These are phyloP conservation scores for Ophion slaviceki DNA, from an alignment of 2,888 invertebrate species.

Conservation along the genomic window DNA sequence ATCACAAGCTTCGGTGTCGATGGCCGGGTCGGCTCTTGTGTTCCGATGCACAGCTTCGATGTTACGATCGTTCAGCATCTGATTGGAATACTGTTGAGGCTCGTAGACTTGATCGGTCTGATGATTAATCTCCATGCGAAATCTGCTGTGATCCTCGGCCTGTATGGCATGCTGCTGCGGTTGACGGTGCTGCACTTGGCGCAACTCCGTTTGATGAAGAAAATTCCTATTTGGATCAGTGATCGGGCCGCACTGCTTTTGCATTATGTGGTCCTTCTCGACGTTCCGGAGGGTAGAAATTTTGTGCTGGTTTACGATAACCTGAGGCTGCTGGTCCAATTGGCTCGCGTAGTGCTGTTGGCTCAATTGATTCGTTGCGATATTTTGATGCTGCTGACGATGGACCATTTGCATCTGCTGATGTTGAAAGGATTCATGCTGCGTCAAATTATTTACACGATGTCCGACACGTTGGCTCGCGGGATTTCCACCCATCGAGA, in stretches of 20 bases:
- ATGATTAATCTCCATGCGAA: conserved; percentile 76
- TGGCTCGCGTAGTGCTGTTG: conserved; percentile 79
- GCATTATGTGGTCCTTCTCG: conserved; percentile 68
- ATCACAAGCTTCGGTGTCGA: conserved; percentile 76
- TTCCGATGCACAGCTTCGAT: conserved; percentile 80
- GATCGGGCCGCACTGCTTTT: conserved; percentile 60
- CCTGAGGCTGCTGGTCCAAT: conserved; percentile 76
- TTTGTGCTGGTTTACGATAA: conserved; percentile 72
- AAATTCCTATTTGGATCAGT: conserved; percentile 72
- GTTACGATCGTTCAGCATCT: conserved; percentile 80
- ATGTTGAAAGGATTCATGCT: conserved; percentile 78
- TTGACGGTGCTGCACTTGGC: conserved; percentile 72
- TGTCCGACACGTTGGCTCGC: conserved; percentile 79
- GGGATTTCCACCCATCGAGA: conserved; percentile 79
- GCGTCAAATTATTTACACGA: conserved; percentile 74
- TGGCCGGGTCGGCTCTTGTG: conserved; percentile 70
- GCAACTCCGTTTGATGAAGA: conserved; percentile 76
- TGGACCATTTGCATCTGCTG: conserved; percentile 74
- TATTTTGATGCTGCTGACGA: conserved; percentile 75
- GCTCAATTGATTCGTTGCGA: conserved; percentile 76
- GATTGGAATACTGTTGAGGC: conserved; percentile 78
- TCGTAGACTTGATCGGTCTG: conserved; percentile 81
- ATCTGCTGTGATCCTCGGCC: conserved; percentile 72
- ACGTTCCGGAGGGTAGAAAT: conserved; percentile 69
- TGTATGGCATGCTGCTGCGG: conserved; percentile 77